phyloP scores from a whole-genome alignment of 2,113 vertebrate genomes.

The Calonectris borealis region DNA sequence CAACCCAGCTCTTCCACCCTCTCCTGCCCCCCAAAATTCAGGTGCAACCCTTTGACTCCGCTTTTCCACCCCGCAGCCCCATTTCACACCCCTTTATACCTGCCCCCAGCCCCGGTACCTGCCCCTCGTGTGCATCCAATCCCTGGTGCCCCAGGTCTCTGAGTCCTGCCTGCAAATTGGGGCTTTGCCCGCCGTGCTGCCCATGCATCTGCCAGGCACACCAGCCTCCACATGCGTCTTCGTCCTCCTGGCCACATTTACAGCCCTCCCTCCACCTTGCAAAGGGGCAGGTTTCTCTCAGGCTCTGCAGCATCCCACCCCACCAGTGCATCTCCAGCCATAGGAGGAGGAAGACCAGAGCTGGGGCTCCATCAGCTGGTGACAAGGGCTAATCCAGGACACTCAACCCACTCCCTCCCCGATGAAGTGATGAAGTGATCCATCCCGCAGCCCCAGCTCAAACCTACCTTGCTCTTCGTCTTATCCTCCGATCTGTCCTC shows the following conservation, averaged over 20 bases:
- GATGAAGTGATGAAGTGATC: not conserved
- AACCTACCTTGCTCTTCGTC: conserved; percentile 28
- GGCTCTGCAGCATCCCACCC: not conserved
- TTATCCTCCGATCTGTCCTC: not conserved
- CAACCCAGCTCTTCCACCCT: not conserved
- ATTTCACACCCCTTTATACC: not conserved
- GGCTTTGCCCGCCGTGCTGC: not conserved
- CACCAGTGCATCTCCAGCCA: not conserved
- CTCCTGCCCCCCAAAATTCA: not conserved
- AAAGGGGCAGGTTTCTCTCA: not conserved
- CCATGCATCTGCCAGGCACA: not conserved
- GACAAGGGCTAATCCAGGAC: not conserved
- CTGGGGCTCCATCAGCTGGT: not conserved
- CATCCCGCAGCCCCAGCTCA: not conserved
- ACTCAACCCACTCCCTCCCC: not conserved
- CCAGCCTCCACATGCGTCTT: not conserved
- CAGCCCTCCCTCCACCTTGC: not conserved
- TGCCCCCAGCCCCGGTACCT: not conserved
- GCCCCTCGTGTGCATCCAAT: not conserved
- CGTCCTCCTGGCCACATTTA: not conserved
- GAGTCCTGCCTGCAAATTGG: not conserved
- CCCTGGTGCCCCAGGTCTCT: not conserved
- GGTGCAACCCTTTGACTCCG: not conserved
- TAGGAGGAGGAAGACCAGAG: accelerated
- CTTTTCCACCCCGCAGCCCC: not conserved